Percentiles rank a stretch among this genome's conserved stretches.
phyloP scores from a whole-genome alignment of 92 coral and sea anemone genomes.

The Meandrina meandrites region DNA sequence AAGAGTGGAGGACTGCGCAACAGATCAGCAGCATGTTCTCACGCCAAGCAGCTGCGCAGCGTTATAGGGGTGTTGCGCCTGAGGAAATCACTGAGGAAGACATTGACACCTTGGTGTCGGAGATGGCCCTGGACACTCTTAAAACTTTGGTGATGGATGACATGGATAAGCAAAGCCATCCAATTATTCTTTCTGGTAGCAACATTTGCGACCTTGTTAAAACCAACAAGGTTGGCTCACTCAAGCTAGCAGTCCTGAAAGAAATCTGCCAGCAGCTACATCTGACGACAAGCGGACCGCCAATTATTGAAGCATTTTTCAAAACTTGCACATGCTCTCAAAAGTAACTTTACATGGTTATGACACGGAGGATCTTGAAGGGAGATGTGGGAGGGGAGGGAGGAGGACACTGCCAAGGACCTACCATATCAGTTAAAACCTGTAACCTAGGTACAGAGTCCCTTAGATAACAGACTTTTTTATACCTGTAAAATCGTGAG shows the following conservation, averaged over 20 bases:
- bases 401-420: too few species aligned
- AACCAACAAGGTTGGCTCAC: conserved; percentile 27
- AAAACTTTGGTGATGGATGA: not conserved
- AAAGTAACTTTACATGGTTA: conserved; percentile 1
- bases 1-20: conserved; percentile 40
- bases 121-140: conserved; percentile 7
- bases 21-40: conserved; percentile 45
- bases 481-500: too few species aligned
- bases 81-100: conserved; percentile 48
- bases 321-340: conserved; percentile 13
- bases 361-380: not conserved
- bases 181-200: not conserved
- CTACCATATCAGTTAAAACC: too few species aligned
- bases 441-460: too few species aligned
- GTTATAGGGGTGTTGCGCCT: conserved; percentile 20
- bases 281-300: conserved; percentile 21
- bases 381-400: too few species aligned
- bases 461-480: too few species aligned
- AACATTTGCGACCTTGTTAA: not conserved
- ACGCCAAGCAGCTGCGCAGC: conserved; percentile 30
- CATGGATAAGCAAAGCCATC: not conserved
- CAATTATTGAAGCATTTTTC: not conserved
- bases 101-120: conserved; percentile 32
- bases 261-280: conserved; percentile 31
- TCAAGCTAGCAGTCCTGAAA: conserved; percentile 32